A percentile compares a stretch with the other conserved stretches of the same genome.
These are phyloP conservation scores for Varanus salvator DNA, from an alignment of 2,113 vertebrate genomes.

Conservation along the genomic window DNA sequence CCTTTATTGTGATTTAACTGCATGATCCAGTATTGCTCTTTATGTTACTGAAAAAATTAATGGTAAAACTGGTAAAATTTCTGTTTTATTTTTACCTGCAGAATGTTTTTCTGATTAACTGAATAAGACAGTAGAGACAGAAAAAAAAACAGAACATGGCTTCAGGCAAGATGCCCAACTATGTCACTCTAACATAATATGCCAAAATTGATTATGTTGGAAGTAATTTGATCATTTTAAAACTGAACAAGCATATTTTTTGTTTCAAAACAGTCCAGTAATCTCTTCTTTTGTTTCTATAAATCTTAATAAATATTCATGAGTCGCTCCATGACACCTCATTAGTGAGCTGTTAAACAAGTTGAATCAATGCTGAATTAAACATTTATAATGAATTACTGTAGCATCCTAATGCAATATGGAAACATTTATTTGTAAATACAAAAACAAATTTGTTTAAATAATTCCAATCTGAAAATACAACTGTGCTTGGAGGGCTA, in stretches of 20 bases:
- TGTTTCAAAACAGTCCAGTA: slow-evolving; percentile 32
- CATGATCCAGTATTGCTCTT: not conserved
- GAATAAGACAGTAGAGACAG: slow-evolving; percentile 32
- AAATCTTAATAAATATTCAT: slow-evolving; percentile 63
- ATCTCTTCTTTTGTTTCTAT: slow-evolving; percentile 45
- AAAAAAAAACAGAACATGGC: slow-evolving; percentile 35
- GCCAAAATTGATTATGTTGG: slow-evolving; percentile 51
- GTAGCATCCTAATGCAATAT: slow-evolving; percentile 22
- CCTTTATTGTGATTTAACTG: not conserved
- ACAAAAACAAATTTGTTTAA: slow-evolving; percentile 28
- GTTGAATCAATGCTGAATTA: slow-evolving; percentile 44
- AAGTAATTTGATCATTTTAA: slow-evolving; percentile 54
- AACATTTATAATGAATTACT: slow-evolving; percentile 50
- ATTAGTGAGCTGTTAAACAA: slow-evolving; percentile 65
- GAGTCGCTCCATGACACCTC: slow-evolving; percentile 52
- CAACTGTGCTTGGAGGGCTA: slow-evolving; percentile 18
- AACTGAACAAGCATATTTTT: slow-evolving; percentile 51
- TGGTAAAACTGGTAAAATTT: not conserved
- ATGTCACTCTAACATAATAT: slow-evolving; percentile 35
- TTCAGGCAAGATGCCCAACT: slow-evolving; percentile 49
- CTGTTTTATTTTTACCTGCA: slow-evolving; percentile 36
- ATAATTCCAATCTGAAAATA: not conserved
- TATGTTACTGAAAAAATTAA: slow-evolving; percentile 6
- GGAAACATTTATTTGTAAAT: slow-evolving; percentile 39
- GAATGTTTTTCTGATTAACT: slow-evolving; percentile 28